Evolutionary conservation across 2,888 invertebrate species (phyloP).

Genomic region (Lasioglossum calceatum): DNA sequence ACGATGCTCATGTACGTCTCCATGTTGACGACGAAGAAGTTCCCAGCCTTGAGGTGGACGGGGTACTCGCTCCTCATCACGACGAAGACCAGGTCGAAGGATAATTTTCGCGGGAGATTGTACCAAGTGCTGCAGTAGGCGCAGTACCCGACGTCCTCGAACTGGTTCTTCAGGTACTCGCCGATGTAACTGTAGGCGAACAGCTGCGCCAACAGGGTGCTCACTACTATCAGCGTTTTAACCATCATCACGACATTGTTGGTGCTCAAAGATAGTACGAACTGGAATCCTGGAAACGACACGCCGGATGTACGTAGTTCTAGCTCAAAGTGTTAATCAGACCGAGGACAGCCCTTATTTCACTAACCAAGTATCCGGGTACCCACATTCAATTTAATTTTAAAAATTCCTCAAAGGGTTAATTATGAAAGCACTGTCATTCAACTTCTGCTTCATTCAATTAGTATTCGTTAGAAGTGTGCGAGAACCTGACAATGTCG

Average conservation of each 20-base stretch:
- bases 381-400: too few relatives aligned
- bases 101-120: constrained; percentile 1
- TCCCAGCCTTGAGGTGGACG: constrained; percentile 12
- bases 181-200: constrained; percentile 42
- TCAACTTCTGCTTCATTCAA: too few relatives aligned
- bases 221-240: constrained; percentile 12
- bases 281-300: constrained; percentile 33
- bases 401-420: too few relatives aligned
- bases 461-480: too few relatives aligned
- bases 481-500: too few relatives aligned
- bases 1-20: constrained; percentile 35
- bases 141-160: constrained; percentile 21
- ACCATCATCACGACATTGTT: neutral
- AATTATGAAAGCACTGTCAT: too few relatives aligned
- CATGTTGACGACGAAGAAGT: constrained; percentile 25
- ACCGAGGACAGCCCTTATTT: too few relatives aligned
- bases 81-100: neutral
- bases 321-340: neutral
- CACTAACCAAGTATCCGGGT: too few relatives aligned
- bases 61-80: constrained; percentile 20
- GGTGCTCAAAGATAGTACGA: neutral
- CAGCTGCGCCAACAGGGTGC: constrained; percentile 4
- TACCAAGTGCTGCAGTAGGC: constrained; percentile 28
- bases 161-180: constrained; percentile 28
- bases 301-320: neutral